phyloP scores from a whole-genome alignment of 2,113 vertebrate species.

The Malurus cyaneus region DNA sequence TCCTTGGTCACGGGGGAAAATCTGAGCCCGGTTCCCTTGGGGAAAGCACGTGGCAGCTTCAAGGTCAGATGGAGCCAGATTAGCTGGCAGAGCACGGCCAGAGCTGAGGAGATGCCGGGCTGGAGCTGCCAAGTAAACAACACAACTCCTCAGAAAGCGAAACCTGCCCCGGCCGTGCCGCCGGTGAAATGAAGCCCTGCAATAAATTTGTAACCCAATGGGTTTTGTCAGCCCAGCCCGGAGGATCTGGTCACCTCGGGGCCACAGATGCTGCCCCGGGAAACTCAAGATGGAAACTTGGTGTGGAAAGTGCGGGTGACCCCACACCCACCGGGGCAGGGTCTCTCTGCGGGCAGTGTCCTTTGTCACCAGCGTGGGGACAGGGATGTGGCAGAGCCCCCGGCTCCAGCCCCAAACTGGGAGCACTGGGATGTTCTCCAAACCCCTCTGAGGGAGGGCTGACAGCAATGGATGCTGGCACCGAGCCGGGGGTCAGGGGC shows the following conservation, averaged over 20 bases:
- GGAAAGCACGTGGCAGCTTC: background rate
- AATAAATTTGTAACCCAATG: slow-evolving; percentile 24
- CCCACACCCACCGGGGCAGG: background rate
- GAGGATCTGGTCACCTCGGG: background rate
- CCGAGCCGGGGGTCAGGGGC: slow-evolving; percentile 33
- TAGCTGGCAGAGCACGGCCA: background rate
- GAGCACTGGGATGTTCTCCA: background rate
- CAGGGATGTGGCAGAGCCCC: background rate
- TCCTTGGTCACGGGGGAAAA: background rate
- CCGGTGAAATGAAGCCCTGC: background rate
- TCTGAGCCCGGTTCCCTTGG: background rate
- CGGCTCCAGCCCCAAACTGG: background rate
- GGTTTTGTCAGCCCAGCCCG: background rate
- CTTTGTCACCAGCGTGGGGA: fast-evolving
- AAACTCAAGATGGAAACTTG: background rate
- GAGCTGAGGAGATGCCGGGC: background rate
- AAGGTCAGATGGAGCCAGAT: slow-evolving; percentile 44
- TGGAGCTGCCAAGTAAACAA: slow-evolving; percentile 13
- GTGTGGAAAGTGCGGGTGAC: background rate
- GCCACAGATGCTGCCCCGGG: background rate
- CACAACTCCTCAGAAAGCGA: background rate
- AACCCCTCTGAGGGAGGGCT: background rate
- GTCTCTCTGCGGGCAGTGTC: fast-evolving
- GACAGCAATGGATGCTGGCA: slow-evolving; percentile 48
- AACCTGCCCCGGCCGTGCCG: background rate